Evolutionary conservation across 2,797 vertebrate species (phyloP), one percentile per base, ranked within the genome.

Genomic region (Crypturellus tataupa): DNA sequence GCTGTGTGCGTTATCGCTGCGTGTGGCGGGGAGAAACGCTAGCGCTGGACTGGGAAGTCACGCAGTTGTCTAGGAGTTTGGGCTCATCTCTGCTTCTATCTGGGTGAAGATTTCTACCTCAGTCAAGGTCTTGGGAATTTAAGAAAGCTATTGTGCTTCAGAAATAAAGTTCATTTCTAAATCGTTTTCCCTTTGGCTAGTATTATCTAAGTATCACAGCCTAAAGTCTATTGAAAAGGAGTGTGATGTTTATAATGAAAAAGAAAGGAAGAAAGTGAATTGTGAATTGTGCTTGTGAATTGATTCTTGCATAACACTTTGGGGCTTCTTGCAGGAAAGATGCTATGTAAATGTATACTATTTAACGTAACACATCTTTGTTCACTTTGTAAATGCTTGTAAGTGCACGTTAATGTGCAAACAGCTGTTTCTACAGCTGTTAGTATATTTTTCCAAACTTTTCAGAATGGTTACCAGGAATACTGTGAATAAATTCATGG

Each of bases 341-440:
- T 67, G 80, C 44, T 59, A 44, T n/a, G 5, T 35, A 68, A 84
- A 39, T 40, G 20, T 53, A 46, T 62, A 35, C 6, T 64, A 39
- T 64, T 39, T 90, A 92, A 47, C 39, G 64, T 29, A 77, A 80
- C 13, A 12, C 23, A 15, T 84, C 80, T 87, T 80, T 58, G 15
- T 68, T 87, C 35, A 4, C 37, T 63, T 68, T 76, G 0, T 1
- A 77, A 84, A 75, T 67, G 37, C 8, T 31, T 1, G 47, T 63
- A 64, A 55, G 27, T 59, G 49, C 85, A 92, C 75, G 65, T 42
- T 37, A 2, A 42, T 72, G 59, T 71, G 53, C 25, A 87, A 63
- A 62, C 84, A 8, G n/a, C n/a, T n/a, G n/a, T 84, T 88, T 92
- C 83, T 85, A 40, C 55, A 72, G 44, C 31, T 87, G 60, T 72